Evolutionary conservation across 1,140 invertebrate species (phyloP), one percentile per base, ranked within the genome.

Genomic region (Caenorhabditis briggsae): DNA sequence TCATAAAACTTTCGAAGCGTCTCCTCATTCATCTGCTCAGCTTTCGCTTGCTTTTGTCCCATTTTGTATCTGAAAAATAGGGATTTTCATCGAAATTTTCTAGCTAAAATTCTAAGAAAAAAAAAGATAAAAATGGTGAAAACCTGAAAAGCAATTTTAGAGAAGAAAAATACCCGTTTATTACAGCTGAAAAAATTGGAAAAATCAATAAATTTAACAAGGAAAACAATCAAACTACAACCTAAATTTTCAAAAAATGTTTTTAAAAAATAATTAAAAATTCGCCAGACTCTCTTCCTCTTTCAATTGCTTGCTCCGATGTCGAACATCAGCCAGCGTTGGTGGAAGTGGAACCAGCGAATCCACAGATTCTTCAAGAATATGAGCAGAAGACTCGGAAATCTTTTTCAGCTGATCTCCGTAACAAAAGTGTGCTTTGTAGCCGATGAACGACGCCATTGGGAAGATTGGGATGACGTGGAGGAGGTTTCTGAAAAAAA

Each of bases 391-490:
- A 16, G 23, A 43, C 65, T 58, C 65, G 53, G 61, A 53, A 74
- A 85, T 55, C 41, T 70, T 55, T 33, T 70, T 65, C 16, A 78
- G 9, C 53, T 85, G 61, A 43, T 41, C 25, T 23, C 84, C 84
- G 43, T 85, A 85, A 53, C 84, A 85, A n/a, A 74, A 85, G 46
- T 85, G 64, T n/a, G 84, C 64, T 16, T 85, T 85, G 58, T 85
- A 85, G 46, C 84, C 84, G 25, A 85, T 55, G 58, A 70, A 85
- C 18, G 84, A 53, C 6, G 84, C 84, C 46, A 85, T 78, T 8
- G 84, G 84, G 41, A 85, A 53, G 53, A 85, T 85, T 85, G 84
- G 84, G 11, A 85, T 64, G 6, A 85, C 23, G 33, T 85, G 84
- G 18, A 85, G 23, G 0, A 85, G 65, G 41, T 85, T 85, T 78